Base-by-base conservation (phyloP, 2,113 vertebrate species). In the Glaucomys volans region DNA sequence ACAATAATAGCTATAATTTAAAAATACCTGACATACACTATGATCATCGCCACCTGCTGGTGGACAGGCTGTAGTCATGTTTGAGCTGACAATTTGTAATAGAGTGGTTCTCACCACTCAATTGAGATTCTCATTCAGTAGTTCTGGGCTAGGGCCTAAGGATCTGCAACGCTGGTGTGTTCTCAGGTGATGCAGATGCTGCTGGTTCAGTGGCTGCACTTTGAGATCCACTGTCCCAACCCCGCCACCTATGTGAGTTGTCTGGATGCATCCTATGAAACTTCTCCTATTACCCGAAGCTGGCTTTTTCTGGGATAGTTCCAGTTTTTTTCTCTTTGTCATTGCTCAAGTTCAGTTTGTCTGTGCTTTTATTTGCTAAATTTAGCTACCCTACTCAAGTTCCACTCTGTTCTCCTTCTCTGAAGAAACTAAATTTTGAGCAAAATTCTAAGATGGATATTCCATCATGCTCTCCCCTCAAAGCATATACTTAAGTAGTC, bases 11-110 rank as follows among this genome's bases (percentile, higher is more conserved):
- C 24, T 26, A 24, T 18, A 37, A 50, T 81, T 18, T 32, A 24
- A 64, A 64, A 62, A 32, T 40, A 47, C 59, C 54, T 79, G 54
- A 79, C 11, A 20, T n/a, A 44, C 20, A 8, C 37, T 35, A 52
- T 47, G 42, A 83, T 69, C 20, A 9, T 50, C 3, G 35, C 57
- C 67, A 52, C 35, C 97, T 95, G 75, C 93, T 95, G 92, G 67
- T 35, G 24, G 69, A 9, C 2, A 47, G 3, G 42, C 76, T 44
- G 26, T 18, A 4, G n/a, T 88, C 44, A 20, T 26, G 14, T 37
- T 17, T 24, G 40, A 20, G 18, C 10, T 32, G 40, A 50, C 1
- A 24, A 50, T n/a, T 4, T 4, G 30, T 4, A 16, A 50, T 18
- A 0, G 5, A 69, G 13, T 22, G 14, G 16, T 24, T 47, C 50